Base-by-base conservation (phyloP, 1,140 invertebrate species). In the Ruditapes philippinarum region DNA sequence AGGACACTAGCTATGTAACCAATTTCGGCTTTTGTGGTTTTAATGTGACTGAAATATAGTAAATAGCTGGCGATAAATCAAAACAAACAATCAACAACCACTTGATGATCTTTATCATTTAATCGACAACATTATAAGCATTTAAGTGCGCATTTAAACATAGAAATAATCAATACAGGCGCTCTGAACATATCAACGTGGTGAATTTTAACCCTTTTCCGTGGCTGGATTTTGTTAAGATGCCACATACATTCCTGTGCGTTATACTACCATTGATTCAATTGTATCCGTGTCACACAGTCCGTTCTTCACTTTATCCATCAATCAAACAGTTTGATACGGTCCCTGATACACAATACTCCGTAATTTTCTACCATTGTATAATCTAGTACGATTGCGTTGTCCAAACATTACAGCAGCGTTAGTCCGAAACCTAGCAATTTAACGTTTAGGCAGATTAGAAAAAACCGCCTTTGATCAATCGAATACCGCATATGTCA, bases 311-410 rank as follows among this genome's bases (percentile, higher is more conserved):
- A n/a, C 33, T 17, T 11, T 14, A 40, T 19, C 65, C 65, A 70
- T 70, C 65, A 22, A 70, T 70, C 65, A 70, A 36, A 70, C 65
- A 70, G 65, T 70, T 38, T 38, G 65, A 70, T 22, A 70, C 19
- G 65, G 38, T 2, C 65, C 65, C 65, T 19, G 65, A 70, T 70
- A 70, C 33, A 11, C 65, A 70, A 70, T 40, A 70, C 65, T n/a
- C 65, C 33, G 65, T 70, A 70, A 36, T 70, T 33, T 31, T 70
- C 33, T 38, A 38, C 11, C 36, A 12, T 17, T 70, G 36, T 70
- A n/a, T 70, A 70, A 70, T 40, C 33, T 38, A 70, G 65, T 17
- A 70, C 65, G 65, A 70, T 31, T 38, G 65, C 33, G 22, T 70
- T 70, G 65, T 70, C 65, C 65, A 70, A 70, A 70, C 65, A 70